Evolutionary conservation across 30 jellyfish, hydroid and myxozoan species (phyloP).

Genomic region (Clytia hemisphaerica): DNA sequence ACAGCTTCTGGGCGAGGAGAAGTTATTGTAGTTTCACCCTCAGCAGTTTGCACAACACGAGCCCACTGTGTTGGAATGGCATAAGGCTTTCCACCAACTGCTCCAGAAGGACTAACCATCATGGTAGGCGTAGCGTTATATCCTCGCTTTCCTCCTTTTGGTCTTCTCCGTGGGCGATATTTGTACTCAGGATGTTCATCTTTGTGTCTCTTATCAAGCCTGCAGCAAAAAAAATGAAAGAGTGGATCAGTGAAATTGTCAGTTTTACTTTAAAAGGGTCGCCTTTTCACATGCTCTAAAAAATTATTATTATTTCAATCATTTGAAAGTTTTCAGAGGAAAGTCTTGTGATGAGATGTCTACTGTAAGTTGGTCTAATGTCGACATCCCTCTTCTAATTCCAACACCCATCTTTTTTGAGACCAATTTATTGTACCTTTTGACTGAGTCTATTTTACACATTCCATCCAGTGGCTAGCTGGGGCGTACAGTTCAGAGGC

Average conservation of each 20-base stretch:
- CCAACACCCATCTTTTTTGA: too few species aligned
- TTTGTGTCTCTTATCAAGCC: conserved; percentile 90
- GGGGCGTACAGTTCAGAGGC: too few species aligned
- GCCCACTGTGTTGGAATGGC: conserved; percentile 41
- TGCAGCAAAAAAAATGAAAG: background rate
- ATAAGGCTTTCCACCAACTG: conserved; percentile 51
- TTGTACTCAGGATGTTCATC: conserved; percentile 93
- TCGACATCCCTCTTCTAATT: too few species aligned
- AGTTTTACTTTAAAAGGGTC: too few species aligned
- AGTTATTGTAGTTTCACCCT: conserved; percentile 29
- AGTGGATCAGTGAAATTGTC: background rate
- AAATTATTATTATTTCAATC: too few species aligned
- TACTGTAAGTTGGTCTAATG: too few species aligned
- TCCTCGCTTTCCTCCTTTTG: conserved; percentile 81
- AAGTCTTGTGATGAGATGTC: too few species aligned
- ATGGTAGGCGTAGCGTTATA: conserved; percentile 88
- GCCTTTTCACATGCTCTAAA: too few species aligned
- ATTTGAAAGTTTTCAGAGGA: too few species aligned
- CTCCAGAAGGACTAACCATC: conserved; percentile 51
- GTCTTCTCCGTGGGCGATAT: conserved; percentile 96
- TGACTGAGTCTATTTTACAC: too few species aligned
- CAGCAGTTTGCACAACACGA: conserved; percentile 32
- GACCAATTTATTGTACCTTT: too few species aligned
- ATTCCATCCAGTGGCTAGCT: too few species aligned
- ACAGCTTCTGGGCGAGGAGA: conserved; percentile 53